Base-by-base conservation (phyloP, 2,888 invertebrate species). In the Scotopteryx bipunctaria region DNA sequence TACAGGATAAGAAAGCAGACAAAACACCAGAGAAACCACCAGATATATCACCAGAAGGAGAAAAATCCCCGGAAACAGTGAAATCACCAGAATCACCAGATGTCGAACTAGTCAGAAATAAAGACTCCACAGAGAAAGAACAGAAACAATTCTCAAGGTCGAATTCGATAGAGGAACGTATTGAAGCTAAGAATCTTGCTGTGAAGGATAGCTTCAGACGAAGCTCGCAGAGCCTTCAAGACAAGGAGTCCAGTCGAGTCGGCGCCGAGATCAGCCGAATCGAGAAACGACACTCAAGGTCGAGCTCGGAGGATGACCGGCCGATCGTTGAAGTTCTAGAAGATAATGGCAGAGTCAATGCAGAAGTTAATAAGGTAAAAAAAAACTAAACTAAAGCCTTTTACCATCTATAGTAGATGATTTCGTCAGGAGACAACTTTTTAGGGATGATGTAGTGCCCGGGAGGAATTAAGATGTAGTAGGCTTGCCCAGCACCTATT, bases 1-100 rank as follows among this genome's bases (percentile, higher is more conserved):
- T 91, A 16, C 85, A 87, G 67, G 78, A 81, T 56, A 79, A 86
- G 45, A 79, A 80, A 65, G 58, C 73, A 19, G 78, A 58, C 9
- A 41, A 9, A 38, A 4, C 54, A n/a, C 27, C 52, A n/a, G 32
- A 36, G 14, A 25, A 31, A 33, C 9, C 44, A 3, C 32, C 51
- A 4, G 29, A 33, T n/a, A n/a, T n/a, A n/a, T n/a, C n/a, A n/a
- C n/a, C n/a, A n/a, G n/a, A n/a, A n/a, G n/a, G n/a, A n/a, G n/a
- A n/a, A n/a, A n/a, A n/a, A n/a, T n/a, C n/a, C n/a, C n/a, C n/a
- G 16, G 9, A 36, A 31, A 14, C 33, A 2, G 25, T 35, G 21
- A 45, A 74, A 27, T 55, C 65, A 29, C 47, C 59, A 37, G 59
- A 54, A 51, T 63, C 67, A 56, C 48, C 54, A 42, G 45, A 45